These are phyloP conservation scores for Conus betulinus DNA, from an alignment of 1,140 invertebrate species.

Conservation along the genomic window DNA sequence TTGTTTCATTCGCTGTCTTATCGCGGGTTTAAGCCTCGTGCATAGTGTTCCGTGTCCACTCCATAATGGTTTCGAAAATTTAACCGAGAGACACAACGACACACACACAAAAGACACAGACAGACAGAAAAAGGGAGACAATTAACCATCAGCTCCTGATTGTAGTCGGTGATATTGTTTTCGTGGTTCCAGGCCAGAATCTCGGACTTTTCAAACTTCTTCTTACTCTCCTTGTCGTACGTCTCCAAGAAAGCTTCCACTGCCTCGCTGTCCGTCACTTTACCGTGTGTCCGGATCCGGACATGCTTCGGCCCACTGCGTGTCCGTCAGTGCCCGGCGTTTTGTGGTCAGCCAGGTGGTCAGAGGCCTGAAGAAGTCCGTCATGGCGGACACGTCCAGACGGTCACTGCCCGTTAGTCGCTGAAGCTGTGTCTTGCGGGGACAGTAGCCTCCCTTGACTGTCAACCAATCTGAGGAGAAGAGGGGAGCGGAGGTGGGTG, in stretches of 20 bases:
- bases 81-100: neutral
- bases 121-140: neutral
- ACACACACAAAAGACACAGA: neutral
- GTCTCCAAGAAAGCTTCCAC: constrained; percentile 46
- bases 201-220: constrained; percentile 20
- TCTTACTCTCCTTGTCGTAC: constrained; percentile 41
- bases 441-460: neutral
- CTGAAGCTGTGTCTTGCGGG: neutral
- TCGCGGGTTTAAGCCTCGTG: too few species aligned
- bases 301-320: neutral
- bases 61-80: too few species aligned
- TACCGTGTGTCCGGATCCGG: constrained; percentile 39
- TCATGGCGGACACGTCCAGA: constrained; percentile 82
- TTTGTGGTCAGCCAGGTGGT: constrained; percentile 83
- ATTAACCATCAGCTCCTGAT: constrained; percentile 51
- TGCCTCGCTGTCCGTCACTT: constrained; percentile 24
- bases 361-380: constrained; percentile 77
- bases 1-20: too few species aligned
- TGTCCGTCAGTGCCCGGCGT: constrained; percentile 32
- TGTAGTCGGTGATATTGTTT: constrained; percentile 65
- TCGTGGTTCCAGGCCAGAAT: constrained; percentile 53
- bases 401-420: constrained; percentile 83
- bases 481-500: neutral
- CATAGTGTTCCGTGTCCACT: too few species aligned
- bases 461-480: neutral